These are phyloP conservation scores for Lophura nycthemera DNA, from an alignment of 2,113 vertebrate genomes.

Conservation along the genomic window DNA sequence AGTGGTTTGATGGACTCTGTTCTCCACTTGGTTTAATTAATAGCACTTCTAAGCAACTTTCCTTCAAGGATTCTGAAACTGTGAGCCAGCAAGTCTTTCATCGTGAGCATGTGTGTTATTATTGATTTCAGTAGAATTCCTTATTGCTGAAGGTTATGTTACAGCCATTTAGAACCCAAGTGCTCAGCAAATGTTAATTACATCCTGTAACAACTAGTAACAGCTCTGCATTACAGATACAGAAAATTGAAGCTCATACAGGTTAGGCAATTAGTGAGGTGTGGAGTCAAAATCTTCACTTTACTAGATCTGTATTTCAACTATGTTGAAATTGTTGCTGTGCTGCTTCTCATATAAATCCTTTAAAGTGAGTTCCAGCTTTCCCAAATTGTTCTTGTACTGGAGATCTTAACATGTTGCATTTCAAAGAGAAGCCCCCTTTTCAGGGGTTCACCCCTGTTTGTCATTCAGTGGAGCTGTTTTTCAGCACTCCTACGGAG, in stretches of 20 bases:
- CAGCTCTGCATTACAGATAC: background rate
- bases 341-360: background rate
- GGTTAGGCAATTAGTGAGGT: background rate
- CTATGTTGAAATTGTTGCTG: background rate
- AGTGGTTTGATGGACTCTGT: background rate
- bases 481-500: background rate
- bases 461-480: background rate
- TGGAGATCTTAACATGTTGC: background rate
- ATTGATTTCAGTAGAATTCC: background rate
- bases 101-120: accelerated
- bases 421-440: background rate
- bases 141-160: background rate
- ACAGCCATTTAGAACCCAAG: background rate
- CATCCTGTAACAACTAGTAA: background rate
- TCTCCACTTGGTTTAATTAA: background rate
- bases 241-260: background rate
- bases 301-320: background rate
- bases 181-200: background rate
- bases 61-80: slow-evolving; percentile 42
- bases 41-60: slow-evolving; percentile 8
- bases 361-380: background rate
- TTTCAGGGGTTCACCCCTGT: background rate
- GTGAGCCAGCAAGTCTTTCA: background rate
- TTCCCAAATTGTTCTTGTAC: background rate
- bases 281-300: background rate